Base-by-base conservation (phyloP, 2,888 invertebrate genomes). In the Lasius platythorax region DNA sequence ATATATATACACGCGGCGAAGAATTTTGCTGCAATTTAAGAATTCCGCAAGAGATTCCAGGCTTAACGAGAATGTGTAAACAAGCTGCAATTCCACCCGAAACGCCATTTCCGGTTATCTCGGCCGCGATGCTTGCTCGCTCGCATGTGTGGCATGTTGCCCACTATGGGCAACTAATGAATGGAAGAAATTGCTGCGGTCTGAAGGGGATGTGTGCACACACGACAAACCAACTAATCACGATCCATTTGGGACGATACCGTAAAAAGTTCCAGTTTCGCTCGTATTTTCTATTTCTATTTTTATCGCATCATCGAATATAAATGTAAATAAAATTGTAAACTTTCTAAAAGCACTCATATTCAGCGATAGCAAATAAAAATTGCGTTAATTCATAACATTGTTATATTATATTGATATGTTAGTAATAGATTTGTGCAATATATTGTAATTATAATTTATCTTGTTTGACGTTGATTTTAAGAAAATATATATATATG, bases 101-200 rank as follows among this genome's bases (percentile, higher is more conserved):
- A 79, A 79, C 37, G 79, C 37, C 72, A 79, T 79, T 79, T 79
- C 73, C 79, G 72, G 46, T 79, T 79, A 79, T 79, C 79, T 73
- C 46, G 72, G 46, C 46, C 12, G 33, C 46, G 43, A 46, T 43
- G 76, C 40, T 79, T 28, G 61, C 61, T 50, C 6, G n/a, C 50
- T 53, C 50, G n/a, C 50, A 53, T 53, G 33, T 79, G 79, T 63
- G 72, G 73, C 46, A 79, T 37, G 73, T 46, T 79, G 79, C 72
- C 79, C 61, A 73, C 73, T 33, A n/a, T 43, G 43, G 46, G 33
- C 18, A 37, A 61, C 46, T 79, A 72, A 79, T 79, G 79, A 79
- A 79, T 72, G 72, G 61, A 79, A 79, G 72, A 79, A 79, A 72
- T 79, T 72, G 46, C 79, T 61, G 61, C 46, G 33, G 33, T 72